phyloP scores from a whole-genome alignment of 2,113 vertebrate species.

The Cryptoleucopteryx plumbea region DNA sequence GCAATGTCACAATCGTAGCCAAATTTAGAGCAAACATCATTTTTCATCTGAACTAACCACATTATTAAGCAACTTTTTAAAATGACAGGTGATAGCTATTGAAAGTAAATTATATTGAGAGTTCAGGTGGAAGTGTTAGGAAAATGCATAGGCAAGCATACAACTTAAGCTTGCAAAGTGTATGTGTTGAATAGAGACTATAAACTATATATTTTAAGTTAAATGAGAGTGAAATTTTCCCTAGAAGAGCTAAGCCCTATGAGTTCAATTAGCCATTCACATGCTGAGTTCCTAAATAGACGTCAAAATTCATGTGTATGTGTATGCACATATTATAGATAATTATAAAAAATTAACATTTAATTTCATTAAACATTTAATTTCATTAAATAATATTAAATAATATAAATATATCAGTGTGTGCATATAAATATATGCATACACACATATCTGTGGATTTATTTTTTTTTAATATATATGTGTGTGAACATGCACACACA shows the following conservation, averaged over 20 bases:
- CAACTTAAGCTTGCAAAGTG: neutral
- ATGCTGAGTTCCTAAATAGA: neutral
- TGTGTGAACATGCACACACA: neutral
- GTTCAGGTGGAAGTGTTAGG: neutral
- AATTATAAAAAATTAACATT: neutral
- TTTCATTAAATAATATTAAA: neutral
- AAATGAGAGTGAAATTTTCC: conserved; percentile 2
- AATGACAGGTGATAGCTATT: conserved; percentile 34
- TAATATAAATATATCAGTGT: neutral
- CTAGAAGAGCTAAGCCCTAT: neutral
- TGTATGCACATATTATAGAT: neutral
- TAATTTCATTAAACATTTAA: neutral
- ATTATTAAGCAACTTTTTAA: conserved; percentile 7
- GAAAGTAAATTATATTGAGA: conserved; percentile 13
- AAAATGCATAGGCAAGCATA: neutral
- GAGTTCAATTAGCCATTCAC: conserved; percentile 8
- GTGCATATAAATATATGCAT: neutral
- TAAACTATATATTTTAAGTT: neutral
- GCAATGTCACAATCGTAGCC: neutral
- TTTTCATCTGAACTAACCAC: conserved; percentile 23
- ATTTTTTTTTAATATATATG: neutral
- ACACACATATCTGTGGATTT: neutral
- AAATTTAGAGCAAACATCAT: conserved; percentile 7
- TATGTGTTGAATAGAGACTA: neutral
- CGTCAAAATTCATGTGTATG: neutral